Base-by-base conservation (phyloP, 2,888 invertebrate species). In the Cabera pusaria region DNA sequence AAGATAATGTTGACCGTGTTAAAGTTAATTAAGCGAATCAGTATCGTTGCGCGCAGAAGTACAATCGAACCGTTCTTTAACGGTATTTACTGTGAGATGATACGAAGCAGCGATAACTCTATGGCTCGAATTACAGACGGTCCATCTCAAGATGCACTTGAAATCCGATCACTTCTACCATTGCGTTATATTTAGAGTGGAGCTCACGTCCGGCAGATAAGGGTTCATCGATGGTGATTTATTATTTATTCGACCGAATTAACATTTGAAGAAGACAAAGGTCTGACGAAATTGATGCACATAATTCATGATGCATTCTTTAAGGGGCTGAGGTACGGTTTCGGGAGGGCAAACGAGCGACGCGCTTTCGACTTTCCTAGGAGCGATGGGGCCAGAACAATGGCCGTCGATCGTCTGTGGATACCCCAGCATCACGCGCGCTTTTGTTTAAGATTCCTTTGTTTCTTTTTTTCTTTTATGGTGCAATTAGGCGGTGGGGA, bases 271-370 rank as follows among this genome's bases (percentile, higher is more conserved):
- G 61, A 68, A 74, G 72, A 80, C 74, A 77, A 76, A 76, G 60
- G 56, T 44, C 56, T 51, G 53, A 61, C 56, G 62, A 66, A 72
- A 71, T 71, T 51, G 62, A 84, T 84, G 85, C 74, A 77, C 83
- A 84, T 85, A 76, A 86, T 83, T 85, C 79, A 84, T 81, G 64
- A 59, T 49, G 58, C 55, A 53, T 57, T 51, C 39, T 49, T 48
- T 53, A 53, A 49, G 50, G 47, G 49, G 31, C 55, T 39, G 48
- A 43, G 49, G 42, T 43, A 43, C 23, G 34, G 37, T 49, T 48
- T 49, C 38, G 31, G 51, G 46, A 64, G 61, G 62, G 56, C 56
- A 52, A 46, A 2, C 3, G 3, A 4, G 4, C 14, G 14, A 4
- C 14, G 14, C 14, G 64, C 65, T 72, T 64, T 42, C 64, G 57